Base-by-base conservation (phyloP, 2,113 vertebrate species). In the Oncorhynchus tshawytscha region DNA sequence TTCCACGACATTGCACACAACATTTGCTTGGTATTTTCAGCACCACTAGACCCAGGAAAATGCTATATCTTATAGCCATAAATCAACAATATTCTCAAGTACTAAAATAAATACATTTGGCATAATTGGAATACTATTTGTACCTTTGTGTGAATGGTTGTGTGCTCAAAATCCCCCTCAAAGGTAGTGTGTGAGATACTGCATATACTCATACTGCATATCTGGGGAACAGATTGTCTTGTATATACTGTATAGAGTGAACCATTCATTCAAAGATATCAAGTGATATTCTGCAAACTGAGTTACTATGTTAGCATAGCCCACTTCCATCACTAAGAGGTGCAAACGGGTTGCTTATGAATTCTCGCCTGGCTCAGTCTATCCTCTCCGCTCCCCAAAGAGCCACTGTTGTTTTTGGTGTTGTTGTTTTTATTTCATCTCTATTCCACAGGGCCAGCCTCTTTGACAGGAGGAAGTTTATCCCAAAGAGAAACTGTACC, bases 11-110 rank as follows among this genome's bases (percentile, higher is more conserved):
- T 72, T 78, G 83, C 83, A 84, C 49, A 65, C 59, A 48, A 29
- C 77, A 85, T 82, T 79, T 78, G 73, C 29, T 66, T 78, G 73
- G 76, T 80, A 79, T 85, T 82, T 86, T 80, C 72, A 75, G 79
- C 68, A 25, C 45, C 45, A 78, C 72, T 69, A 69, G 71, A 54
- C 65, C n/a, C 24, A 72, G 72, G 74, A 69, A 78, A 80, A 77
- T 4, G 70, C 34, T 64, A 70, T 25, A 54, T 80, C 71, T 60
- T 48, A 45, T 87, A 59, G 72, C 68, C 31, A 65, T 68, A 84
- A 34, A 45, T 69, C 16, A 69, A 34, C 31, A 45, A 18, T 69
- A 69, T 39, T 39, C 18, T 22, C 12, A 69, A 69, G 16, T 39
- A 34, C 3, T n/a, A 22, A 45, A 34, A 39, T n/a, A 25, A 31